Evolutionary conservation across 2,888 invertebrate species (phyloP).

Genomic region (Caradrina kadenii): DNA sequence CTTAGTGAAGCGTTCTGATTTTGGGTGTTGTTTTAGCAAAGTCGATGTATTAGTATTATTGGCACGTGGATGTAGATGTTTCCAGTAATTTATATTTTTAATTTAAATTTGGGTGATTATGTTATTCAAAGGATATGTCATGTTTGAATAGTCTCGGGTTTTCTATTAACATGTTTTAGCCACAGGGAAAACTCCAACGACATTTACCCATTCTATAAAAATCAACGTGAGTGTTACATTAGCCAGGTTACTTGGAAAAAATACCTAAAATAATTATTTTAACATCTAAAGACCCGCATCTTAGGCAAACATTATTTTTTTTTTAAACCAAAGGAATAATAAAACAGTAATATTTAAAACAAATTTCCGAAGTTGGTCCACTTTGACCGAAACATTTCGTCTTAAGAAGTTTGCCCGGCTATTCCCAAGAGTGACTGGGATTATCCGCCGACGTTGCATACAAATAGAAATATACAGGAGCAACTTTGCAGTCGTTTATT

Average conservation of each 20-base stretch:
- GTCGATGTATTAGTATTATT: background rate
- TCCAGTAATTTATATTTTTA: background rate
- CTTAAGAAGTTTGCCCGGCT: slow-evolving; percentile 35
- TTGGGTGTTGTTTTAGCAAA: slow-evolving; percentile 22
- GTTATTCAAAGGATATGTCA: background rate
- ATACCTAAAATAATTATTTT: background rate
- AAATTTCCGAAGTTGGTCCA: slow-evolving; percentile 23
- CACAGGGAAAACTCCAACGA: background rate
- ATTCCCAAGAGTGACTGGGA: slow-evolving; percentile 40
- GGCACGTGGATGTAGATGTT: background rate
- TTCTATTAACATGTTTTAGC: background rate
- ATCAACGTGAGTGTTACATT: background rate
- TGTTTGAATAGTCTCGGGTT: background rate
- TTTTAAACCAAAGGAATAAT: background rate
- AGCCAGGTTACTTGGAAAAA: background rate
- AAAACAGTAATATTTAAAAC: slow-evolving; percentile 32
- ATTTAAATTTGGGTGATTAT: background rate
- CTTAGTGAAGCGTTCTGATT: slow-evolving; percentile 33
- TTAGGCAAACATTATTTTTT: slow-evolving; percentile 3
- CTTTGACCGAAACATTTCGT: slow-evolving; percentile 42
- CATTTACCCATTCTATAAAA: background rate
- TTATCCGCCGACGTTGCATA: slow-evolving; percentile 40
- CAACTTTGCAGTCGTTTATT: slow-evolving; percentile 48
- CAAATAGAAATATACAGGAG: slow-evolving; percentile 43
- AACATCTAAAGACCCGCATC: background rate